Evolutionary conservation across 2,888 invertebrate genomes (phyloP), one percentile per base, ranked within the genome.

Genomic region (Galeopsomyia nigrocyanea): DNA sequence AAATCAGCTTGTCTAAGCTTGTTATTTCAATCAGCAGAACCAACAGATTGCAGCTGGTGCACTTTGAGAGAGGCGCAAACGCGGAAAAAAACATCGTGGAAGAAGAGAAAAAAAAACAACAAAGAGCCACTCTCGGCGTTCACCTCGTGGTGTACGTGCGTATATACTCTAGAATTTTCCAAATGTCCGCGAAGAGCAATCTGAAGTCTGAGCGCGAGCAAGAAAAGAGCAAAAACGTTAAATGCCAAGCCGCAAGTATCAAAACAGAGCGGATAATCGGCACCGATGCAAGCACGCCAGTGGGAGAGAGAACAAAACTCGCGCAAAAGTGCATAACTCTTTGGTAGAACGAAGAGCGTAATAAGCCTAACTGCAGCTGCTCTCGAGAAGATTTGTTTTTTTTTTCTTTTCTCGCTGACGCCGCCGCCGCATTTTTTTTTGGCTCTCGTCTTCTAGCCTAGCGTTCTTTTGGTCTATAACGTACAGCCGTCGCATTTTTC

Each of bases 321-420:
- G 49, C 1, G 53, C 22, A 39, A 51, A 26, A 68, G 61, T 68
- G 31, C 68, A 68, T 68, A 68, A 61, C 61, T 68, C 68, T 53
- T 39, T 16, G 53, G 46, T 22, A 26, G 56, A 26, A 14, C 21
- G 21, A 9, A 31, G 16, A 19, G 31, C 26, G 50, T 66, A 66
- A 66, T 66, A 58, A 66, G 57, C 65, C 58, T 46, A 31, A 58
- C 26, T 46, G 31, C 39, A 39, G 13, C 39, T 39, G 39, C 39
- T 39, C 39, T 10, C 39, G 39, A 39, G 7, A 9, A 7, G 26
- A 5, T 26, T 58, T 21, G 3, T 14, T 46, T 51, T 62, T 56
- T 62, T 55, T 55, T 46, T 5, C 2, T 22, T 13, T 7, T 2
- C 21, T 19, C 5, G 26, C 26, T 5, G 26, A 2, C 26, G 26